A percentile compares a stretch with the other conserved stretches of the same genome.
Evolutionary conservation across 2,888 invertebrate genomes (phyloP).

Genomic region (Ochropleura leucogaster): DNA sequence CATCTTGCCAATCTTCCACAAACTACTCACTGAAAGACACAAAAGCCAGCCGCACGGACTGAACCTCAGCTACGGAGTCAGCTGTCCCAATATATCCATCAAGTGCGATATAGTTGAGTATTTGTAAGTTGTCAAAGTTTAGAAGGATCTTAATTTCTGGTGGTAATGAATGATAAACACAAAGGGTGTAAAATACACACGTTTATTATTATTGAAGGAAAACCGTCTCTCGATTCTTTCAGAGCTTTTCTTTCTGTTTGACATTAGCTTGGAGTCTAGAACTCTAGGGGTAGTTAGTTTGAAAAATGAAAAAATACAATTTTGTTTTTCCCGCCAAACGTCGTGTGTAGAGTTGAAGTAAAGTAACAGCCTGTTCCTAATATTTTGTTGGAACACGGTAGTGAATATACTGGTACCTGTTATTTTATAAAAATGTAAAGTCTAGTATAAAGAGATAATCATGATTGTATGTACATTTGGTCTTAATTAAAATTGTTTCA

Average conservation of each 20-base stretch:
- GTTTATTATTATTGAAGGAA: background rate
- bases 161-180: background rate
- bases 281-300: background rate
- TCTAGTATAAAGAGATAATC: constrained; percentile 20
- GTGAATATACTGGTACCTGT: constrained; percentile 23
- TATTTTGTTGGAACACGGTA: constrained; percentile 10
- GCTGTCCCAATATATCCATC: constrained; percentile 98
- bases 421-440: constrained; percentile 20
- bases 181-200: background rate
- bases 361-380: constrained; percentile 23
- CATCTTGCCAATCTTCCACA: constrained; percentile 97
- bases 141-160: background rate
- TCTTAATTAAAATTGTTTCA: constrained; percentile 21
- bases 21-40: constrained; percentile 96
- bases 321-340: constrained; percentile 23
- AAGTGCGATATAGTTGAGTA: constrained; percentile 99
- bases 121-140: constrained; percentile 80
- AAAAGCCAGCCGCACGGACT: constrained; percentile 92
- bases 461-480: constrained; percentile 12
- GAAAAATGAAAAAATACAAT: background rate
- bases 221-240: background rate
- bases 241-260: constrained; percentile 1
- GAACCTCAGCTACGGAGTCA: constrained; percentile 94
- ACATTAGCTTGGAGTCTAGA: constrained; percentile 6
- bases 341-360: constrained; percentile 1